phyloP scores from a whole-genome alignment of 1,140 invertebrate genomes.

The Diorhabda carinulata region DNA sequence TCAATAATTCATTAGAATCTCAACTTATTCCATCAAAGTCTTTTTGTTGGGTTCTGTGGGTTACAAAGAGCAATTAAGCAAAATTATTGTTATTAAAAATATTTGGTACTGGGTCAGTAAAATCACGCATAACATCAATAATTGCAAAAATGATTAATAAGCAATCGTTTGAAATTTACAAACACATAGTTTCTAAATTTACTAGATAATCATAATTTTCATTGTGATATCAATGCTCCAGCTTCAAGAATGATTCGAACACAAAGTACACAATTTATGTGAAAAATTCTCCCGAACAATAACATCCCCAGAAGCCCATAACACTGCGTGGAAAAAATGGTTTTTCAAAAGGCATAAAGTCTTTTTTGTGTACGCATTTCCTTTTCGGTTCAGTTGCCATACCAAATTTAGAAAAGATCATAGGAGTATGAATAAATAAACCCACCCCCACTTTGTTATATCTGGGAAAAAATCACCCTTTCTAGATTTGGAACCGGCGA shows the following conservation, averaged over 20 bases:
- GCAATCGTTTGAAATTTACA: too few relatives aligned
- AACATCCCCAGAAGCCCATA: neutral
- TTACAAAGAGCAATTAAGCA: too few relatives aligned
- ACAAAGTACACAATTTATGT: neutral
- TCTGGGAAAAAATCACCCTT: conserved; percentile 35
- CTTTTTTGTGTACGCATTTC: conserved; percentile 1
- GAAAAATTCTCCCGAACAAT: neutral
- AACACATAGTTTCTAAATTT: too few relatives aligned
- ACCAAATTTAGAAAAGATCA: conserved; percentile 17
- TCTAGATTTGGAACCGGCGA: conserved; percentile 27
- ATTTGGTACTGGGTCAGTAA: too few relatives aligned
- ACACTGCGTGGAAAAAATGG: neutral
- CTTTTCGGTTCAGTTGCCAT: conserved; percentile 17
- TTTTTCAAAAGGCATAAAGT: neutral
- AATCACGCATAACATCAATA: too few relatives aligned
- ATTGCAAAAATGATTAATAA: too few relatives aligned
- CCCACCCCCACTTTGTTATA: conserved; percentile 23
- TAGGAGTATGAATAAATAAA: conserved; percentile 34
- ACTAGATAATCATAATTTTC: too few relatives aligned
- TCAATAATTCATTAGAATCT: too few relatives aligned
- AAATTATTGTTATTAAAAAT: too few relatives aligned
- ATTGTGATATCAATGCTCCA: too few relatives aligned
- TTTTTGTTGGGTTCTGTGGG: too few relatives aligned
- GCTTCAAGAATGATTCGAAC: neutral
- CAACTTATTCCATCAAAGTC: too few relatives aligned